phyloP scores from a whole-genome alignment of 2,113 vertebrate genomes.

The Rana temporaria region DNA sequence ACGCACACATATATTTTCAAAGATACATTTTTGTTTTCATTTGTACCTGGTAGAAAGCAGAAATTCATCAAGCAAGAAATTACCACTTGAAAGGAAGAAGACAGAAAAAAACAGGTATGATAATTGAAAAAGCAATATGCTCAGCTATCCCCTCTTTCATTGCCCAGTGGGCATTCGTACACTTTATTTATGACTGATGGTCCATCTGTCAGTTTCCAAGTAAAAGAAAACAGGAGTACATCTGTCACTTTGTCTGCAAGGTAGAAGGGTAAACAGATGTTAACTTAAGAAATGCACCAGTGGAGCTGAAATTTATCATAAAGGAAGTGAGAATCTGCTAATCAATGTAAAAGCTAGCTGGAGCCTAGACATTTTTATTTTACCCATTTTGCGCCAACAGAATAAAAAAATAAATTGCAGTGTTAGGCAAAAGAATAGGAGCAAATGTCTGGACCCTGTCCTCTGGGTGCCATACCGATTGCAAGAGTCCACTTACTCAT shows the following conservation, averaged over 20 bases:
- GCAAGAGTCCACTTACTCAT: too few relatives aligned
- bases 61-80: background rate
- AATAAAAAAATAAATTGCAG: background rate
- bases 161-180: slow-evolving; percentile 55
- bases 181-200: slow-evolving; percentile 66
- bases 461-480: too few relatives aligned
- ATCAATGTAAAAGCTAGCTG: slow-evolving; percentile 60
- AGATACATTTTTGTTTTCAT: too few relatives aligned
- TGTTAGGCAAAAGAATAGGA: too few relatives aligned
- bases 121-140: slow-evolving; percentile 58
- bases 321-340: slow-evolving; percentile 61
- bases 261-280: slow-evolving; percentile 75
- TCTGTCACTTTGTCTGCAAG: slow-evolving; percentile 78
- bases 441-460: too few relatives aligned
- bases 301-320: slow-evolving; percentile 67
- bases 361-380: background rate
- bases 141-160: slow-evolving; percentile 30
- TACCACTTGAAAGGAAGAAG: background rate
- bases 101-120: slow-evolving; percentile 61
- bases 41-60: too few relatives aligned
- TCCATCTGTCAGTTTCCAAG: slow-evolving; percentile 70
- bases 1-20: too few relatives aligned
- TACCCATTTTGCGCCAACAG: background rate
- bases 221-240: slow-evolving; percentile 62
- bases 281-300: slow-evolving; percentile 68